These are phyloP conservation scores for Catharus fuscescens DNA, from an alignment of 2,113 vertebrate species.

Conservation along the genomic window DNA sequence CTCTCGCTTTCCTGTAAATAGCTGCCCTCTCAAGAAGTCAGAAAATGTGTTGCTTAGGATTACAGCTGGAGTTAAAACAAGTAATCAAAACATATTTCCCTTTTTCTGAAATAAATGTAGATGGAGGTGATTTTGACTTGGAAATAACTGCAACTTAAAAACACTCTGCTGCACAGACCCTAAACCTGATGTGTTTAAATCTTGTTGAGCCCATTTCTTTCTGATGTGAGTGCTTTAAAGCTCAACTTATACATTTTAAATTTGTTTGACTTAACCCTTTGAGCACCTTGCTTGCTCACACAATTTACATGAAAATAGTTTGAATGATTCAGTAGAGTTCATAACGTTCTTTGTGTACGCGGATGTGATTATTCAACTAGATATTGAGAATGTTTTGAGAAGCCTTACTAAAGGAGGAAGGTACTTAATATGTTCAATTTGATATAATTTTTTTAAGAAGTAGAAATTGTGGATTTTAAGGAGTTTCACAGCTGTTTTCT, in stretches of 20 bases:
- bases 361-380: neutral
- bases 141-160: slow-evolving; percentile 21
- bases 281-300: fast-evolving
- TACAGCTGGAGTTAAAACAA: slow-evolving; percentile 21
- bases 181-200: neutral
- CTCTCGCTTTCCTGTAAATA: neutral
- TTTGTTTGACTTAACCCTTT: neutral
- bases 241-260: neutral
- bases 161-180: neutral
- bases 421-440: neutral
- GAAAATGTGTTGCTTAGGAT: neutral
- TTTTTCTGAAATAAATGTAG: neutral
- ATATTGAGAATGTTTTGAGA: neutral
- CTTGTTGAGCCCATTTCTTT: neutral
- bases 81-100: neutral
- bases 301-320: neutral
- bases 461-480: neutral
- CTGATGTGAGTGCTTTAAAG: neutral
- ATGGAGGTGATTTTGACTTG: neutral
- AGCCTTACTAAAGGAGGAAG: neutral
- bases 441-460: neutral
- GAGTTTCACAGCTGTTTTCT: neutral
- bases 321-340: neutral
- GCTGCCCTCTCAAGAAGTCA: neutral
- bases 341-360: neutral